Evolutionary conservation across 2,797 vertebrate species (phyloP), one percentile per base, ranked within the genome.

Genomic region (Urophycis tenuis): DNA sequence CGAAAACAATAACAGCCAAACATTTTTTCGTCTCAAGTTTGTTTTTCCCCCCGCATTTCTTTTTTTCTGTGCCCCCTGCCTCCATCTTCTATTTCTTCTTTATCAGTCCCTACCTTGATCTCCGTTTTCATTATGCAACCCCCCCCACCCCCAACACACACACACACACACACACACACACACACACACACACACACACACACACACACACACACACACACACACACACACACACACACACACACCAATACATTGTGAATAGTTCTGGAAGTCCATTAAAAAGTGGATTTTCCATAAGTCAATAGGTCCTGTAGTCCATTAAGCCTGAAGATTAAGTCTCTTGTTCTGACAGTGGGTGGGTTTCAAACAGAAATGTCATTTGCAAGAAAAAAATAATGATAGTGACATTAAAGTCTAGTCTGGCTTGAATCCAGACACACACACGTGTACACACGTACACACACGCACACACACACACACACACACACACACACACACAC

Each of bases 1-100:
- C 74, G 82, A 86, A 91, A 90, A 91, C 86, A 91, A 87, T 89
- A 90, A 88, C 84, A 88, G 80, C 71, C 83, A 83, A 87, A 89
- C 87, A 86, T 84, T 88, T 84, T 84, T 89, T 85, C 10, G 84
- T 88, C 88, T 86, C 69, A 8, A 67, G 60, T 67, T 67, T 14
- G 77, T 81, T 78, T 25, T 77, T 75, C 80, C 71, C 71, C 31
- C 39, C 53, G 53, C 25, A 73, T 74, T 64, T 60, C 25, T 29
- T 73, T 75, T 31, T 77, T 82, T 84, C 80, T 81, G 74, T 77
- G 75, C 81, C 83, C 53, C 80, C 33, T 7, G 1, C 79, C 85
- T 74, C 25, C 30, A 79, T 77, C 71, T 83, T 41, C 77, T 74
- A 32, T 77, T 78, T 67, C 75, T 34, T 33, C 49, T 34, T 15